These are phyloP conservation scores for Tauraco erythrolophus DNA, from an alignment of 2,113 vertebrate species.

Conservation along the genomic window DNA sequence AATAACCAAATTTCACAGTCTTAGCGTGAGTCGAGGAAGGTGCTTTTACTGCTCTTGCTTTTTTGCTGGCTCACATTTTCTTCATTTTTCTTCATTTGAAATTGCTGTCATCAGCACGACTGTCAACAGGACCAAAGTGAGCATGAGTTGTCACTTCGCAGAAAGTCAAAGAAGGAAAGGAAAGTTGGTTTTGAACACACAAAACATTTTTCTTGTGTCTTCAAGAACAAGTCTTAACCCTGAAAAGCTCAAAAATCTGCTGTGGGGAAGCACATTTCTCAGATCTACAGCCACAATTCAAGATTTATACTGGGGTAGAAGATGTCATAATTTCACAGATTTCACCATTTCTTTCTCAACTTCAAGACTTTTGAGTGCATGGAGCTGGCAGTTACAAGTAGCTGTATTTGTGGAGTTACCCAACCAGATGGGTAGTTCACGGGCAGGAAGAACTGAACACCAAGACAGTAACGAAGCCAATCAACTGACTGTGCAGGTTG, in stretches of 20 bases:
- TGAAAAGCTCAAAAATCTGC: neutral
- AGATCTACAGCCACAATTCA: neutral
- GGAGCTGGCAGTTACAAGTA: neutral
- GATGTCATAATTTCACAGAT: neutral
- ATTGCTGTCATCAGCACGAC: slow-evolving; percentile 10
- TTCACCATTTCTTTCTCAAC: neutral
- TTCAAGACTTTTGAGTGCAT: neutral
- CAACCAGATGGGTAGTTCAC: neutral
- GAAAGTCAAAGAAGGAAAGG: neutral
- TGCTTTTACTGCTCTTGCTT: neutral
- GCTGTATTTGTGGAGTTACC: neutral
- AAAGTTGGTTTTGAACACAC: neutral
- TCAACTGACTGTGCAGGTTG: neutral
- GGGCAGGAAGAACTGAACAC: neutral
- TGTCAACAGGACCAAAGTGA: slow-evolving; percentile 11
- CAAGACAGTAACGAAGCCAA: neutral
- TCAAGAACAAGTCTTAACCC: neutral
- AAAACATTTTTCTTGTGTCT: neutral
- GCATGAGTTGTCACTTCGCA: slow-evolving; percentile 1
- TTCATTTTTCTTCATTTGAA: slow-evolving; percentile 25
- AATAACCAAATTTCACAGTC: neutral
- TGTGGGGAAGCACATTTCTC: neutral
- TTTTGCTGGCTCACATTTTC: slow-evolving; percentile 44
- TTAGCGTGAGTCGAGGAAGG: neutral
- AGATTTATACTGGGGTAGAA: neutral